These are phyloP conservation scores for Megamerina dolium DNA, from an alignment of 2,888 invertebrate genomes.

Conservation along the genomic window DNA sequence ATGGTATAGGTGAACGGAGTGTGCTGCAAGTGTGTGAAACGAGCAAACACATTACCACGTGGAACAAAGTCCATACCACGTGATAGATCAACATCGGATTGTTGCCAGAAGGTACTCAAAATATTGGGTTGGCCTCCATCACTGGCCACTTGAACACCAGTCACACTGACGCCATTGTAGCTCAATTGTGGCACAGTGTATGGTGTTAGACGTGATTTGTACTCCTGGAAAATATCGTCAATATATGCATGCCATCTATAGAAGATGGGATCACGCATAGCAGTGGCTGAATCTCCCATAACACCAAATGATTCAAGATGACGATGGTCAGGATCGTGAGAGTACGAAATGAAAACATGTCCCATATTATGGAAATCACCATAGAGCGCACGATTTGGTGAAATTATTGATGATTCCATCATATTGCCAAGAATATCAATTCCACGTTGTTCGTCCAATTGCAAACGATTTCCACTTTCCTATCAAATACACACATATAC, in stretches of 20 bases:
- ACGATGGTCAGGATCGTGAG: constrained; percentile 72
- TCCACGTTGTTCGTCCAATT: constrained; percentile 61
- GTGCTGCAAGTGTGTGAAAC: constrained; percentile 72
- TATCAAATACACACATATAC: constrained; percentile 27
- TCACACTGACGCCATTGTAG: constrained; percentile 55
- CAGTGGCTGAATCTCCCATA: constrained; percentile 77
- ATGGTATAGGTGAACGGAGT: constrained; percentile 62
- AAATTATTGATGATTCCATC: constrained; percentile 66
- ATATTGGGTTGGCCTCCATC: constrained; percentile 54
- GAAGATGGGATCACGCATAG: constrained; percentile 81
- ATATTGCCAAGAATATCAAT: constrained; percentile 76
- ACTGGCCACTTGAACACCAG: constrained; percentile 53
- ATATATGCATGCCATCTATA: constrained; percentile 79
- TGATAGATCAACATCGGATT: constrained; percentile 68
- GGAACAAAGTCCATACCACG: constrained; percentile 78
- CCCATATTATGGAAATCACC: constrained; percentile 79
- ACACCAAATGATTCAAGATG: constrained; percentile 70
- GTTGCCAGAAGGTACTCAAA: constrained; percentile 70
- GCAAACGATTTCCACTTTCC: constrained; percentile 56
- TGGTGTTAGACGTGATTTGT: constrained; percentile 63
- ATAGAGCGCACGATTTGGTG: constrained; percentile 63
- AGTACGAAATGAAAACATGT: constrained; percentile 68
- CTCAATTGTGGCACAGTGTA: constrained; percentile 51
- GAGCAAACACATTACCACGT: constrained; percentile 63
- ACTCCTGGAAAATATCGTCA: constrained; percentile 69